A percentile compares a stretch with the other conserved stretches of the same genome.
Conservation (phyloP, 37 sponge, comb jelly and placozoan genomes). For the Hormiphora californensis region DNA sequence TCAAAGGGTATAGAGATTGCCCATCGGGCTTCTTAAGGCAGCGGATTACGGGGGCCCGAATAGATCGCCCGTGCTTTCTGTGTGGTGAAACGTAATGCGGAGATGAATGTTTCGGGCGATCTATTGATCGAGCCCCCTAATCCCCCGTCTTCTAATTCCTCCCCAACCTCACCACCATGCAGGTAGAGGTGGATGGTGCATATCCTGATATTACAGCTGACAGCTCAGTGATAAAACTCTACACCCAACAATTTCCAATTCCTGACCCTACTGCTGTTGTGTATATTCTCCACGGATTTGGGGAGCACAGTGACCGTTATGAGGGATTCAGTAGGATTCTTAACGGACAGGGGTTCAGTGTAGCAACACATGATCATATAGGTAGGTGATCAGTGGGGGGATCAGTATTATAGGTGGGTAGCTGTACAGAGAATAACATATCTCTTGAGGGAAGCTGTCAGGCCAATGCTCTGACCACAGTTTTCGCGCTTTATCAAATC, state of each 20-base stretch:
- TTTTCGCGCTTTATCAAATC: too few relatives aligned
- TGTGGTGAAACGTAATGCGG: too few relatives aligned
- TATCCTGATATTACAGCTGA: background rate
- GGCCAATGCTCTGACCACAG: too few relatives aligned
- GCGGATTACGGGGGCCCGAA: too few relatives aligned
- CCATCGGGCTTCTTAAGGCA: too few relatives aligned
- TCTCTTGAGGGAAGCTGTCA: too few relatives aligned
- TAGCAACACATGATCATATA: constrained; percentile 42
- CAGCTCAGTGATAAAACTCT: background rate
- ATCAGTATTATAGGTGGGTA: too few relatives aligned
- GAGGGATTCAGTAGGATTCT: background rate
- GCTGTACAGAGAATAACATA: too few relatives aligned
- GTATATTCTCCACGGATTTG: constrained; percentile 44
- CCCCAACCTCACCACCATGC: too few relatives aligned
- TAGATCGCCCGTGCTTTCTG: too few relatives aligned
- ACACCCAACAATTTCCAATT: constrained; percentile 2
- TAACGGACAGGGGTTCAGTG: background rate
- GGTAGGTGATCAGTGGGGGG: background rate
- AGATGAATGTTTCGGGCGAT: too few relatives aligned
- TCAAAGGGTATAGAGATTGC: too few relatives aligned
- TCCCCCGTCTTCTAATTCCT: background rate
- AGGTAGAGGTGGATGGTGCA: background rate
- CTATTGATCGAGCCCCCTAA: background rate
- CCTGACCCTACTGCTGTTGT: background rate
- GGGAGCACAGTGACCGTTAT: constrained; percentile 24